Base-by-base conservation (phyloP, 2,888 invertebrate genomes). In the Melikaiella ostensackeni region DNA sequence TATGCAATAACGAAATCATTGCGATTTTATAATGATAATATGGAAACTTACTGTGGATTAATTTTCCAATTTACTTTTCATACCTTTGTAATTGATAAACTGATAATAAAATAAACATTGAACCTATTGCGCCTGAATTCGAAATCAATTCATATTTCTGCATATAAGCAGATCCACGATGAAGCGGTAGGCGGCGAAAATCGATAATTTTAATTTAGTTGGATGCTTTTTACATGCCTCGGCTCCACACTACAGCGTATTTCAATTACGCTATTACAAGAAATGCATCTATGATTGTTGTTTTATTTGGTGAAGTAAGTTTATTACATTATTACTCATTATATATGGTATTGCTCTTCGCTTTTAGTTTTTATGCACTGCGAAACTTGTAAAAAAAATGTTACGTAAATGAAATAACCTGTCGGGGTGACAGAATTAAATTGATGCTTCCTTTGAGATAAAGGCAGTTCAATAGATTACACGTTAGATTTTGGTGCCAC, bases 161-260 rank as follows among this genome's bases (percentile, higher is more conserved):
- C 42, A 66, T 42, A 42, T 16, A 46, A 66, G 46, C n/a, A 66
- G 46, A 24, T 42, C 24, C 30, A 27, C 19, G 46, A 30, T 27
- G 46, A 42, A 46, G 66, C 46, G 27, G 19, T 19, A 27, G 19
- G 19, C 27, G 46, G 19, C 30, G 8, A 11, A n/a, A 66, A 66
- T 66, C 66, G 8, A 66, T 66, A 46, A 66, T 46, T 66, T 66
- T 66, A 66, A 66, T 66, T 66, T 66, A 66, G 66, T 16, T 46
- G 66, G 27, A 66, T 35, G 24, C 46, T 38, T 30, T 55, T 66
- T 46, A 27, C 27, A 66, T 19, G 30, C 46, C 27, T 42, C 16
- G 16, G 46, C 24, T 46, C 35, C 0, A 13, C 27, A 24, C 24
- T 27, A 70, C n/a, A 70, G 11, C 7, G 11, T 38, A 50, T 50